Base-by-base conservation (phyloP, 2,113 vertebrate species). In the Anguilla japonica region DNA sequence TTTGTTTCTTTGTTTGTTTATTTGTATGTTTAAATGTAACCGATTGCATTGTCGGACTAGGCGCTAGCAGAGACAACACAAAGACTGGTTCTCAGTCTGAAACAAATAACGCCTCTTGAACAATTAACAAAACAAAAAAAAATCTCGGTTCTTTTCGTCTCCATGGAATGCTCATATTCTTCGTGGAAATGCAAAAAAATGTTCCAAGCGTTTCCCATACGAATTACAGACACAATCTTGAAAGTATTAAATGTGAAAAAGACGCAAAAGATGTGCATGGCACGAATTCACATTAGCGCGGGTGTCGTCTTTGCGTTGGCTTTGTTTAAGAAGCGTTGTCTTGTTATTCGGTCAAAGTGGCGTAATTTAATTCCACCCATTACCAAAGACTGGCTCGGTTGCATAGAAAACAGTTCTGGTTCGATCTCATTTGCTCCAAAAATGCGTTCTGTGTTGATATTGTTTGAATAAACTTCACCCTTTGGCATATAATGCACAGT, bases 371-470 rank as follows among this genome's bases (percentile, higher is more conserved):
- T 41, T 40, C 67, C 26, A 86, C 34, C 40, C 79, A 82, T 43
- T 8, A 60, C 85, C 40, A 50, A 41, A 41, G 34, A 41, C 56
- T 34, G 14, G 34, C 26, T 63, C 85, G 79, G 40, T 53, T 13
- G 50, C 79, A 41, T 39, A 60, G 39, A 39, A 79, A 5, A 63
- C 22, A 67, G 60, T 82, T 53, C n/a, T 46, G 57, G 41, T 75
- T 75, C 9, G 6, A 26, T 75, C 20, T 9, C 16, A 63, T 81
- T 81, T 78, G 9, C 79, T 60, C 26, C 41, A 41, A n/a, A 63
- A 82, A 6, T 86, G 6, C 79, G 79, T 29, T 87, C 82, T 53
- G 43, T 50, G 5, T 87, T 83, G 67, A 82, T 87, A 60, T 46
- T 78, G 22, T 81, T 67, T 41, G 63, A 53, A 75, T 80, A 53